A percentile compares a stretch with the other conserved stretches of the same genome.
These are phyloP conservation scores for Lasioglossum malachurum DNA, from an alignment of 2,888 invertebrate genomes.

Conservation along the genomic window DNA sequence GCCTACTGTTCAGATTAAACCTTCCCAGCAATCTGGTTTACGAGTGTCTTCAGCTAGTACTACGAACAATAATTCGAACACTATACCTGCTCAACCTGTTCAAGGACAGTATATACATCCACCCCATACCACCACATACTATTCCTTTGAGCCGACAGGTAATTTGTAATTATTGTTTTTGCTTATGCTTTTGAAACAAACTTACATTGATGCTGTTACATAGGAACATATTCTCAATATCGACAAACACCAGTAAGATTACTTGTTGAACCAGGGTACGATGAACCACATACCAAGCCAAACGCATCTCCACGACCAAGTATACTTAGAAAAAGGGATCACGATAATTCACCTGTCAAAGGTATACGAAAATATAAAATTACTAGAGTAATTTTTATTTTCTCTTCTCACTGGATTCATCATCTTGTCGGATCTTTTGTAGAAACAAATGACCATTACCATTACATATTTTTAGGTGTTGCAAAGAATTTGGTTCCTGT, in stretches of 20 bases:
- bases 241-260: constrained; percentile 82
- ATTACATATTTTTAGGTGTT: constrained; percentile 66
- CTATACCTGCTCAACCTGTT: constrained; percentile 73
- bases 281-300: constrained; percentile 82
- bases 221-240: constrained; percentile 81
- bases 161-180: constrained; percentile 22
- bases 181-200: not conserved
- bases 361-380: constrained; percentile 63
- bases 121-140: constrained; percentile 80
- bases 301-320: constrained; percentile 92
- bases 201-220: constrained; percentile 12
- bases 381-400: not conserved
- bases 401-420: not conserved
- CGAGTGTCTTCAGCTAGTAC: constrained; percentile 68
- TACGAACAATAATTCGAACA: constrained; percentile 69
- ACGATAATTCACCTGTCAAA: constrained; percentile 86
- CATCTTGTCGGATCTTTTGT: not conserved
- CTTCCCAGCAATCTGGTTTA: constrained; percentile 70
- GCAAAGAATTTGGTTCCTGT: constrained; percentile 83
- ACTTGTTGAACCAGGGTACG: constrained; percentile 82
- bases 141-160: constrained; percentile 81
- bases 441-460: not conserved
- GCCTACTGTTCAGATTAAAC: constrained; percentile 81
- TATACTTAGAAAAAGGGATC: constrained; percentile 94
- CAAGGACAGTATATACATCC: constrained; percentile 80